These are phyloP conservation scores for Sinosuthora webbiana DNA, from an alignment of 2,113 vertebrate species.

Conservation along the genomic window DNA sequence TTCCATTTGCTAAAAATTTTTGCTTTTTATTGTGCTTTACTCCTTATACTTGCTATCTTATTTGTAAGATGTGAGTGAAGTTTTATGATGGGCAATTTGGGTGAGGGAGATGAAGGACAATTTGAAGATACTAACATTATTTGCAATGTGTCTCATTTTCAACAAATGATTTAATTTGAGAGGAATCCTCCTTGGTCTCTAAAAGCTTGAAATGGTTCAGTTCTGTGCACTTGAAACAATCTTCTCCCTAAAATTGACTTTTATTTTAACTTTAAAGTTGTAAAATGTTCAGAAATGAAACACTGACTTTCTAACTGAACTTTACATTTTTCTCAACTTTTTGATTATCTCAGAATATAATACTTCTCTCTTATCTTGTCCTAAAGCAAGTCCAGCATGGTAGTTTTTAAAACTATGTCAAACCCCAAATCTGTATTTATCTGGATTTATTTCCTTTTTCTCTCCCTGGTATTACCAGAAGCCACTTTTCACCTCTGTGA, in stretches of 20 bases:
- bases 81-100: neutral
- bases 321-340: neutral
- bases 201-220: neutral
- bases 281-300: neutral
- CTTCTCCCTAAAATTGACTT: neutral
- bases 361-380: neutral
- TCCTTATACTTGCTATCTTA: neutral
- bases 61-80: neutral
- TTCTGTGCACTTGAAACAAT: neutral
- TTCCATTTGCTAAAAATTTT: slow-evolving; percentile 40
- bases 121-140: neutral
- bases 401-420: neutral
- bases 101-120: neutral
- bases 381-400: neutral
- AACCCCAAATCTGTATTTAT: neutral
- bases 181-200: neutral
- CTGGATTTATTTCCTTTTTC: neutral
- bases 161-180: neutral
- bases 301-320: neutral
- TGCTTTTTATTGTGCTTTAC: slow-evolving; percentile 10
- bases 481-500: neutral
- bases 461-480: neutral
- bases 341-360: neutral
- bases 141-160: neutral
- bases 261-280: neutral